Conservation (phyloP, 2,113 vertebrate genomes). For the Microtus pennsylvanicus region DNA sequence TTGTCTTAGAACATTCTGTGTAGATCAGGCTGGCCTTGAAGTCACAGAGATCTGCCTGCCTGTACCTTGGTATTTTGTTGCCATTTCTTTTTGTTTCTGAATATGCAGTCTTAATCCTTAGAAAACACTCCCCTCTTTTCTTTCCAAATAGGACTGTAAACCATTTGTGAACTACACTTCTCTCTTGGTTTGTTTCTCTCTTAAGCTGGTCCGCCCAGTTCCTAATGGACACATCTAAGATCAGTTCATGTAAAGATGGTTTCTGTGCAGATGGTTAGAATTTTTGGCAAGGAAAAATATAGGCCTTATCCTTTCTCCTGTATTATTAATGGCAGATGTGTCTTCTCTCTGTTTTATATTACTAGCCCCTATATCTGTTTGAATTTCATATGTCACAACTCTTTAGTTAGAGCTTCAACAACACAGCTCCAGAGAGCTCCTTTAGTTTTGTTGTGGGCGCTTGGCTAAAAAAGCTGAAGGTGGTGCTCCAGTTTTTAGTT, state of each 20-base stretch:
- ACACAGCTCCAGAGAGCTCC: constrained; percentile 49
- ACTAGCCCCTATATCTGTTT: constrained; percentile 49
- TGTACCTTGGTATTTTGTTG: constrained; percentile 50
- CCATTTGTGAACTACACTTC: constrained; percentile 6
- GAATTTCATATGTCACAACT: constrained; percentile 65
- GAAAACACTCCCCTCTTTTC: background rate
- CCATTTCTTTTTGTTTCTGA: constrained; percentile 51
- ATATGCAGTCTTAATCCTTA: constrained; percentile 55
- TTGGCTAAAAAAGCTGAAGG: constrained; percentile 62
- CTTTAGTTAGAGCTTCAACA: constrained; percentile 62
- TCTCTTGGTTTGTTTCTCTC: constrained; percentile 1
- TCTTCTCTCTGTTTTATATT: constrained; percentile 73
- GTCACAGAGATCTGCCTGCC: background rate
- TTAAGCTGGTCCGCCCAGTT: constrained; percentile 35
- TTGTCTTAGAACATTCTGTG: background rate
- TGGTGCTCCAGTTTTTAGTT: constrained; percentile 44
- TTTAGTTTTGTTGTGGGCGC: constrained; percentile 67
- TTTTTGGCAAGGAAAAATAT: constrained; percentile 59
- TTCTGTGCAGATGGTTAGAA: constrained; percentile 73
- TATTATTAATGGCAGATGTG: constrained; percentile 73
- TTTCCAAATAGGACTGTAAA: background rate
- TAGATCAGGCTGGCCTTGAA: background rate
- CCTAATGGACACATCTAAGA: constrained; percentile 30
- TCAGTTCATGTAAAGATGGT: constrained; percentile 29
- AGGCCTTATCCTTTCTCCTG: constrained; percentile 65